Base-by-base conservation (phyloP, 2,113 vertebrate genomes). In the Pelecanoides urinatrix region DNA sequence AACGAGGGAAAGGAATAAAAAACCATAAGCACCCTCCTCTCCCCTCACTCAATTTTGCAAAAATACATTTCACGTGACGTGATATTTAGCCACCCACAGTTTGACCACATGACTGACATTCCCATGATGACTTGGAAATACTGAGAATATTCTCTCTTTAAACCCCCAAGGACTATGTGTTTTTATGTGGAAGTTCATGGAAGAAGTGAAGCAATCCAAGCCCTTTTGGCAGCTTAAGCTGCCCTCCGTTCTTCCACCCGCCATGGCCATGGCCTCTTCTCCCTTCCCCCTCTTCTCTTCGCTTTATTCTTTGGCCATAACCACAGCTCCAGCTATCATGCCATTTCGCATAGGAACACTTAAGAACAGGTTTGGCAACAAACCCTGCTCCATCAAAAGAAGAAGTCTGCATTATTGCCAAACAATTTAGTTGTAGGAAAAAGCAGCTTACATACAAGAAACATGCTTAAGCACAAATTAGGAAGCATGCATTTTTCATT, bases 331-430 rank as follows among this genome's bases (percentile, higher is more conserved):
- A 85, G 36, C 66, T 84, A 81, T 45, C 66, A 52, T 10, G 9
- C 50, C 32, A 62, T 88, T 96, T 62, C 38, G 84, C 58, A 71
- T 6, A 77, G n/a, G n/a, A 95, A 88, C 40, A 23, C 7, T 88
- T 89, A 88, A 88, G 42, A 96, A 92, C 22, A 55, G 30, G 45
- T 77, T 94, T 96, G 86, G 72, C 89, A 94, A 72, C 14, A 59
- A 70, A 85, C 15, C 15, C 25, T 66, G 7, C 61, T 52, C 63
- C 53, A 86, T 38, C 3, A 34, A 72, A 76, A 50, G 78, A 66
- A 65, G 49, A 49, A 23, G 6, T 38, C 19, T 70, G 52, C 34
- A 32, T 85, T 78, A 71, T 13, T 80, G 76, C 40, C 76, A 90
- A 74, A 93, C 26, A 84, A 59, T 32, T 63, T 29, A 45, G 58